Base-by-base conservation (phyloP, 2,797 vertebrate genomes). In the Lepidocolaptes lacrymiger region DNA sequence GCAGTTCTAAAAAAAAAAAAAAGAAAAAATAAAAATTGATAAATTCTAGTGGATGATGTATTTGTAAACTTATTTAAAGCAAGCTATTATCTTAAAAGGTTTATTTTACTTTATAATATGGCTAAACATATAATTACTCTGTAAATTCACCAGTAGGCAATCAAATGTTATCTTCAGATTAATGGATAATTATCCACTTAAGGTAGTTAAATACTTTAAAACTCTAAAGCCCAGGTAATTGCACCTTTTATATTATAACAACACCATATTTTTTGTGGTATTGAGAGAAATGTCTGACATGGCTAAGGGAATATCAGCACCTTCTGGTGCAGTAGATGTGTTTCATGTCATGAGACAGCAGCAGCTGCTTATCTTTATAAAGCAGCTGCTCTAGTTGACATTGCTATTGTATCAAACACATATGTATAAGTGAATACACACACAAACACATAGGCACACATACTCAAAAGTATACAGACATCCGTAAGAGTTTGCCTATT, bases 161-260 rank as follows among this genome's bases (percentile, higher is more conserved):
- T 95, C 95, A 95, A 93, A 89, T 66, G 43, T 27, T 91, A 77
- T 91, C 68, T 95, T 92, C 85, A 95, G 81, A 93, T 96, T 96
- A 96, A 93, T 91, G 69, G 66, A 78, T 96, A 94, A 94, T 95
- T 93, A 96, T 83, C 91, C 62, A 94, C 86, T 93, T 91, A 88
- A 87, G 75, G 85, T 85, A 66, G 83, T 93, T 95, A 94, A 92
- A 94, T 66, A 88, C 78, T 85, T 93, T 34, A 85, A 77, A 92
- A 75, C 55, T 64, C 37, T 87, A 89, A 79, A 94, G 91, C 68
- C 91, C 93, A 94, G 89, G 86, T 94, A 93, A 93, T 94, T 93
- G 49, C 54, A 48, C 22, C 43, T 55, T 92, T 91, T 83, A 75
- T 94, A 61, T 85, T 94, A 55, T 77, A 49, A 66, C 73, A 95